A percentile compares a stretch with the other conserved stretches of the same genome.
Evolutionary conservation across 2,888 invertebrate genomes (phyloP).

Genomic region (Hydrotaea cyrtoneurina): DNA sequence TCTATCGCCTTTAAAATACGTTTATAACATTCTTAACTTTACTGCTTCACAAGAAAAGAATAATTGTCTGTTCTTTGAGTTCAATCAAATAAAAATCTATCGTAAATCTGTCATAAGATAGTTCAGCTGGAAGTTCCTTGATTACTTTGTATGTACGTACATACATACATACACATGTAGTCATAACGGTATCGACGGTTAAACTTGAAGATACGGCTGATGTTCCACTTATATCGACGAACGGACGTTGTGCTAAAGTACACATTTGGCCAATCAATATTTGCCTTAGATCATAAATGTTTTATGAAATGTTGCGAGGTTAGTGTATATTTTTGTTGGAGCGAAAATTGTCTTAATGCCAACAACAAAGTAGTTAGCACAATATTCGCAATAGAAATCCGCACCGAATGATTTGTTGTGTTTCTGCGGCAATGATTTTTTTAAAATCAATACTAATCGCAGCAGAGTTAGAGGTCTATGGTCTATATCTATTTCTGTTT

Average conservation of each 20-base stretch:
- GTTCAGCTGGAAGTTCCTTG: no score
- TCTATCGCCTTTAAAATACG: neutral
- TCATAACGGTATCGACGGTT: neutral
- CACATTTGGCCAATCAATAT: slow-evolving; percentile 24
- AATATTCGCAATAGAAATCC: neutral
- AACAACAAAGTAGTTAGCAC: neutral
- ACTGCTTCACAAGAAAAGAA: neutral
- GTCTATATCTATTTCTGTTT: no score
- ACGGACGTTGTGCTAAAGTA: neutral
- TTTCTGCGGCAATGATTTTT: neutral
- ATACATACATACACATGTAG: no score
- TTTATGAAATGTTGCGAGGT: slow-evolving; percentile 41
- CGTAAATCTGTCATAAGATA: neutral
- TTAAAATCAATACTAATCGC: no score
- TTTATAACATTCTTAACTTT: slow-evolving; percentile 6
- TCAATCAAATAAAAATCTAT: neutral
- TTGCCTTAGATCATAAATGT: slow-evolving; percentile 39
- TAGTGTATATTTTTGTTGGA: neutral
- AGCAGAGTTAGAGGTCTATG: no score
- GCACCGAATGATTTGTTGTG: neutral
- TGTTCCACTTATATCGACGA: neutral
- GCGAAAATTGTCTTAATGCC: slow-evolving; percentile 25
- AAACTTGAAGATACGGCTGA: neutral
- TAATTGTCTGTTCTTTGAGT: neutral
- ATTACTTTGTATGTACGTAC: no score